phyloP scores from a whole-genome alignment of 1,140 invertebrate species.

The Eufriesea mexicana region DNA sequence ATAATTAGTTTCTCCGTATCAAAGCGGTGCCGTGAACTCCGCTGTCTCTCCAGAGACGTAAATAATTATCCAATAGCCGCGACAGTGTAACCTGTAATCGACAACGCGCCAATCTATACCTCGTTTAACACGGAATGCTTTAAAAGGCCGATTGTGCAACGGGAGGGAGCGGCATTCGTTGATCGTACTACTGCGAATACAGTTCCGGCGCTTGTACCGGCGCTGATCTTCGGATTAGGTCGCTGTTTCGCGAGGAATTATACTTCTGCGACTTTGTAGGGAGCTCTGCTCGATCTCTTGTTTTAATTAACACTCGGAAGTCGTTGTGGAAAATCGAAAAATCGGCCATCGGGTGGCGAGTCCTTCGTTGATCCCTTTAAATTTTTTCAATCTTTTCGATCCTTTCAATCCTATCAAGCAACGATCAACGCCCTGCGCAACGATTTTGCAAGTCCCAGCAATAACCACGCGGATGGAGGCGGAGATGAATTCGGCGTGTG shows the following conservation, averaged over 20 bases:
- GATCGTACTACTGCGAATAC: not conserved
- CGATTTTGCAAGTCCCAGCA: constrained; percentile 48
- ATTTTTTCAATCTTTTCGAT: not conserved
- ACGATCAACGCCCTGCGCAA: constrained; percentile 25
- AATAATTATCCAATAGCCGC: constrained; percentile 60
- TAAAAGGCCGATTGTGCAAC: not conserved
- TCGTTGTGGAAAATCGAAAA: not conserved
- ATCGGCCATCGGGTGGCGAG: not conserved
- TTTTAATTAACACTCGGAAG: too few species aligned
- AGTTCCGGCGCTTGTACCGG: not conserved
- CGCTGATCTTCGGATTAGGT: too few species aligned
- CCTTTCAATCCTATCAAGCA: constrained; percentile 28
- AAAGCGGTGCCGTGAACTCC: constrained; percentile 43
- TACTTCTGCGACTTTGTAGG: too few species aligned
- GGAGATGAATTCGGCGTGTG: constrained; percentile 40
- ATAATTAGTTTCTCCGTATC: constrained; percentile 59
- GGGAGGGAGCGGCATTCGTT: not conserved
- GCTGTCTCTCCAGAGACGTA: constrained; percentile 49
- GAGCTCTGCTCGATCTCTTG: too few species aligned
- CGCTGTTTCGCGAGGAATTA: too few species aligned
- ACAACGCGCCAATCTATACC: constrained; percentile 8
- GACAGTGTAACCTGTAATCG: constrained; percentile 23
- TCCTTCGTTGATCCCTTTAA: too few species aligned
- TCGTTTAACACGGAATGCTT: not conserved
- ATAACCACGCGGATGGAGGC: constrained; percentile 50